Conservation (phyloP, 1,140 invertebrate species). For the Drosophila hydei region DNA sequence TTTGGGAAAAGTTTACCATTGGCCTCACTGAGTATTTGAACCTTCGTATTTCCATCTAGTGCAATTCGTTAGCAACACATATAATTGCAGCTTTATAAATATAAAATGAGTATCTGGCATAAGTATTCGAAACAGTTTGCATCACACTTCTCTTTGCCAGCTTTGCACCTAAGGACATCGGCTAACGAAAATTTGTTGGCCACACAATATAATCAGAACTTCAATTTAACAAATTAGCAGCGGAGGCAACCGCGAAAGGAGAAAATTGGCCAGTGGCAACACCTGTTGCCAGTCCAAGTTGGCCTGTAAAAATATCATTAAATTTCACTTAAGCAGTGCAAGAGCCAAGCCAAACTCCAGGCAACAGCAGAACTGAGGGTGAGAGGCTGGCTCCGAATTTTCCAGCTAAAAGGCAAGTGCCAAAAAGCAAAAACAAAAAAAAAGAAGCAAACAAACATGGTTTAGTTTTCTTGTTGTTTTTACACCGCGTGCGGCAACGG, state of each 20-base stretch:
- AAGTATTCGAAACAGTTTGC: neutral
- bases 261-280: constrained; percentile 40
- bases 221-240: constrained; percentile 67
- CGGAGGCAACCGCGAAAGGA: constrained; percentile 21
- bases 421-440: constrained; percentile 64
- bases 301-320: constrained; percentile 68
- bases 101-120: neutral
- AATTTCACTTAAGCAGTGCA: constrained; percentile 72
- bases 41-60: constrained; percentile 19
- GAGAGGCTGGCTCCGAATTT: constrained; percentile 6
- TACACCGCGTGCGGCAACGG: constrained; percentile 41
- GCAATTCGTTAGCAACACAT: constrained; percentile 43
- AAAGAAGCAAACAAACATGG: constrained; percentile 16
- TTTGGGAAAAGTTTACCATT: too few relatives aligned
- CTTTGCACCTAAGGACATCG: constrained; percentile 10
- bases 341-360: constrained; percentile 41
- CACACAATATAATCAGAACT: constrained; percentile 57
- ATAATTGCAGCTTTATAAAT: constrained; percentile 28
- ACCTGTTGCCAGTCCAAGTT: constrained; percentile 60
- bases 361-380: constrained; percentile 12
- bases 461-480: constrained; percentile 65
- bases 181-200: constrained; percentile 18
- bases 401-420: constrained; percentile 57
- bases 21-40: too few relatives aligned
- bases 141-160: neutral